phyloP scores from a whole-genome alignment of 1,140 invertebrate genomes.

The Drosophila arizonae region DNA sequence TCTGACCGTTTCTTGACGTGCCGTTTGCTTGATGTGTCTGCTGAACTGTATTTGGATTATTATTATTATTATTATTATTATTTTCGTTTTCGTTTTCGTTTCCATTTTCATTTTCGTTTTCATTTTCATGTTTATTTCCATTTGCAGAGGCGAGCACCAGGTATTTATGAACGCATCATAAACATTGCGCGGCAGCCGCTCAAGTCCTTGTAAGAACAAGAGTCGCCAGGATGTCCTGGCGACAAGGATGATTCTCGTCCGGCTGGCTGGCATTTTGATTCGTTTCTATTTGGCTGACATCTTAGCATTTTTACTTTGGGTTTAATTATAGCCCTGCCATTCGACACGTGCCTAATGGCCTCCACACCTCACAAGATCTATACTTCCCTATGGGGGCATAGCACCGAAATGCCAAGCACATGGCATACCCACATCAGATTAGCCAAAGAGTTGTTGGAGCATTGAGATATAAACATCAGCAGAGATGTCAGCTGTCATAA shows the following conservation, averaged over 20 bases:
- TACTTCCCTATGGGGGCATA: neutral
- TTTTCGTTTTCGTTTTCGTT: constrained; percentile 17
- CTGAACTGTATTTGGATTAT: constrained; percentile 52
- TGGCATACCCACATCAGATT: too few relatives aligned
- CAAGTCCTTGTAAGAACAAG: too few relatives aligned
- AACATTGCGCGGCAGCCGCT: constrained; percentile 6
- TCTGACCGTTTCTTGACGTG: constrained; percentile 12
- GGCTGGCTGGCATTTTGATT: constrained; percentile 49
- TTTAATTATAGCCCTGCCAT: constrained; percentile 55
- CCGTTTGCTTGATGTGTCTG: constrained; percentile 47
- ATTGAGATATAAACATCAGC: too few relatives aligned
- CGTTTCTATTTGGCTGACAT: constrained; percentile 57
- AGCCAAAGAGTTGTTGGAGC: too few relatives aligned
- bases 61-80: constrained; percentile 45
- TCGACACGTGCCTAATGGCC: neutral
- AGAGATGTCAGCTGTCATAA: too few relatives aligned
- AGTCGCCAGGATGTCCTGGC: constrained; percentile 9
- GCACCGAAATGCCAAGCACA: too few relatives aligned
- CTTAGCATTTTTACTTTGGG: constrained; percentile 68
- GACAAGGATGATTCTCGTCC: neutral
- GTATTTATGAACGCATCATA: constrained; percentile 48
- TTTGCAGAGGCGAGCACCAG: constrained; percentile 23
- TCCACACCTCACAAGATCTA: neutral
- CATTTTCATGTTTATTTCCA: constrained; percentile 34
- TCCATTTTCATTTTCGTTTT: neutral